Evolutionary conservation across 2,888 invertebrate genomes (phyloP).

Genomic region (Lepidocyrtoides sp.): DNA sequence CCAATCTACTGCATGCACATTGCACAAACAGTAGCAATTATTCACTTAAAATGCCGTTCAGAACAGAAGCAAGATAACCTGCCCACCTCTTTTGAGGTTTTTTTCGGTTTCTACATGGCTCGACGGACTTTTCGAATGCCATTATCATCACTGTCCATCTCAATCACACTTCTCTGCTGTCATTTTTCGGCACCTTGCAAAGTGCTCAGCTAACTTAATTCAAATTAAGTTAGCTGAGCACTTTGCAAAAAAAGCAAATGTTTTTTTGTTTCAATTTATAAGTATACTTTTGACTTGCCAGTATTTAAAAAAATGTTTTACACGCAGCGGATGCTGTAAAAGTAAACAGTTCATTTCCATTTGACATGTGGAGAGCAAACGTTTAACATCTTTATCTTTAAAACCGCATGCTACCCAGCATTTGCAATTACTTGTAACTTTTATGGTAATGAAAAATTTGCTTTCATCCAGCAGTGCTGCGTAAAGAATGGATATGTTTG

Average conservation of each 20-base stretch:
- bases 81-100: slow-evolving; percentile 44
- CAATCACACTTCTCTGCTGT: slow-evolving; percentile 32
- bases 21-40: slow-evolving; percentile 57
- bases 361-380: slow-evolving; percentile 58
- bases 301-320: not conserved
- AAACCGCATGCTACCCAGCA: slow-evolving; percentile 25
- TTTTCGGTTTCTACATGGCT: not conserved
- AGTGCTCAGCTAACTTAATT: no score
- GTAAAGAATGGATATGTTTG: not conserved
- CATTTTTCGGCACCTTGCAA: not conserved
- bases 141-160: slow-evolving; percentile 64
- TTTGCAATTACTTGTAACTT: slow-evolving; percentile 8
- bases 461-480: not conserved
- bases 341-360: slow-evolving; percentile 57
- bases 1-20: not conserved
- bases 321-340: not conserved
- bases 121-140: not conserved
- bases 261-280: not conserved
- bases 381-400: not conserved
- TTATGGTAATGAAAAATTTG: slow-evolving; percentile 2
- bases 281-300: not conserved
- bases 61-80: slow-evolving; percentile 16
- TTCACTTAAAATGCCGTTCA: slow-evolving; percentile 67
- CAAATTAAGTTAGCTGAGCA: no score
- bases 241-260: not conserved